Evolutionary conservation across 2,797 vertebrate species (phyloP).

Genomic region (Huso huso): DNA sequence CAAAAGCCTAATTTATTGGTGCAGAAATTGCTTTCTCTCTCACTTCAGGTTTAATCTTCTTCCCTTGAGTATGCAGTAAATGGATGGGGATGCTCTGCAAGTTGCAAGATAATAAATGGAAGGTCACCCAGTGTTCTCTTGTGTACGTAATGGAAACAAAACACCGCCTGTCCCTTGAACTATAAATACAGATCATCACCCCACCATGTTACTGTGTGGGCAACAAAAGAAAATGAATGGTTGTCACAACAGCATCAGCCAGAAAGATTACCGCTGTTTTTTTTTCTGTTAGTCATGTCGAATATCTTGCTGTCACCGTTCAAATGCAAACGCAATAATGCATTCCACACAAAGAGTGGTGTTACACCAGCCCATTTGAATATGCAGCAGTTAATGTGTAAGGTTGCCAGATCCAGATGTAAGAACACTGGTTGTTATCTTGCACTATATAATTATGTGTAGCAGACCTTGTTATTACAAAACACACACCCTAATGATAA

Average conservation of each 20-base stretch:
- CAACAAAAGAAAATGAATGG: too few species aligned
- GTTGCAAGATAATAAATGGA: too few species aligned
- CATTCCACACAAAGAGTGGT: neutral
- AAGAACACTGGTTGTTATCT: constrained; percentile 1
- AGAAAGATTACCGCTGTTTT: neutral
- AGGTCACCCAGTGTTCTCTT: too few species aligned
- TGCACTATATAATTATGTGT: constrained; percentile 1
- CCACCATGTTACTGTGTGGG: too few species aligned
- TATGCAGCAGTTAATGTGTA: neutral
- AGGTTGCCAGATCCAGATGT: neutral
- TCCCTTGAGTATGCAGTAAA: too few species aligned
- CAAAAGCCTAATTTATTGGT: too few species aligned
- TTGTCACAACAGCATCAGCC: neutral
- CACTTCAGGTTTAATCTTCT: too few species aligned
- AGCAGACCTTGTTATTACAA: constrained; percentile 3
- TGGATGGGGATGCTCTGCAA: too few species aligned
- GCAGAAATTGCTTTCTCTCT: too few species aligned
- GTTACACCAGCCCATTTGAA: neutral
- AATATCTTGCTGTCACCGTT: neutral
- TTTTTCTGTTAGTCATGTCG: neutral
- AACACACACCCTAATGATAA: neutral
- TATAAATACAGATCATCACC: too few species aligned
- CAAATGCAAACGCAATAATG: neutral
- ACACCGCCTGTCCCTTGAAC: too few species aligned
- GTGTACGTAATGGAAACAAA: too few species aligned